phyloP scores from a whole-genome alignment of 2,113 vertebrate species.

The Stegastes partitus region DNA sequence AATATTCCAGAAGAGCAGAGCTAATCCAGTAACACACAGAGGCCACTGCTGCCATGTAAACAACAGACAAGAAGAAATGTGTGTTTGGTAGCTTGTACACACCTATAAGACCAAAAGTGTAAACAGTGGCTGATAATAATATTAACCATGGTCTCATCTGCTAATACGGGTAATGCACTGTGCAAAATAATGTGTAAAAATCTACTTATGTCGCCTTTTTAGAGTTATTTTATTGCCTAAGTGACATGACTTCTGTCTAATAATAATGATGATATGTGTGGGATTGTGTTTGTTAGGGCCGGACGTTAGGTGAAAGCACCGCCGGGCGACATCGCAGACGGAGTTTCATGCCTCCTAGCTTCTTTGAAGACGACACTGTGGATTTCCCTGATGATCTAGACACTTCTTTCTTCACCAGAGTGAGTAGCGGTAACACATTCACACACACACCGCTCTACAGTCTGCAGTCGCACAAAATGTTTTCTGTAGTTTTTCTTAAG shows the following conservation, averaged over 20 bases:
- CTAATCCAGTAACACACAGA: conserved; percentile 44
- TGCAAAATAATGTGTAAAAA: neutral
- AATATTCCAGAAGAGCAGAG: conserved; percentile 35
- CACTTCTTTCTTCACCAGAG: conserved; percentile 97
- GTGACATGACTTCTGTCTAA: neutral
- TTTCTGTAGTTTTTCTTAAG: too few relatives aligned
- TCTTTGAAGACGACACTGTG: conserved; percentile 93
- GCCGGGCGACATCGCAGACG: conserved; percentile 86
- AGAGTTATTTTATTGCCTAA: too few relatives aligned
- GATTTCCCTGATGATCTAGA: conserved; percentile 97
- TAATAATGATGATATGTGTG: neutral
- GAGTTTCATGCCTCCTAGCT: conserved; percentile 94
- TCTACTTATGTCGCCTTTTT: too few relatives aligned
- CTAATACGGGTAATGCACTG: neutral
- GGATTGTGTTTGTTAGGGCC: conserved; percentile 84
- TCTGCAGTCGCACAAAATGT: too few relatives aligned
- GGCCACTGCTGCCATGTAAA: neutral
- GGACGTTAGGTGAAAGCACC: conserved; percentile 87
- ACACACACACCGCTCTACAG: neutral
- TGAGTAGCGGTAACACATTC: conserved; percentile 74
- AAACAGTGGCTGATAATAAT: neutral
- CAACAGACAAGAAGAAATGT: neutral
- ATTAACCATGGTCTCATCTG: neutral
- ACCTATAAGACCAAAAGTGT: neutral
- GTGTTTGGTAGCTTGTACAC: neutral